Evolutionary conservation across 2,113 vertebrate genomes (phyloP).

Genomic region (Hirundichthys speculiger): DNA sequence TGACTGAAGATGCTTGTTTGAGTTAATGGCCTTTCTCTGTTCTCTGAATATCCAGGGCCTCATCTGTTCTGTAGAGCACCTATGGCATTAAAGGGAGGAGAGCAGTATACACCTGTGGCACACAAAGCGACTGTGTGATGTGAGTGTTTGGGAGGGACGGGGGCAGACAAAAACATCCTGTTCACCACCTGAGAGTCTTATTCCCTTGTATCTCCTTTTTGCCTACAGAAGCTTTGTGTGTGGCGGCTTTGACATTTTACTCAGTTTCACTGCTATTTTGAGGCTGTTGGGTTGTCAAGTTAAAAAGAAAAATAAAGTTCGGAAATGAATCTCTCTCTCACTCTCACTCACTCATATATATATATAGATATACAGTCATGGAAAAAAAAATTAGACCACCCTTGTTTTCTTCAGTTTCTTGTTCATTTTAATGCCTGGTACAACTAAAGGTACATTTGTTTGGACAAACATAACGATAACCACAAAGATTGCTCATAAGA

Average conservation of each 20-base stretch:
- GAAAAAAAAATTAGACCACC: too few relatives aligned
- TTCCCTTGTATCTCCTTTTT: constrained; percentile 33
- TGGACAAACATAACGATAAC: too few relatives aligned
- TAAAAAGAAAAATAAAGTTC: constrained; percentile 40
- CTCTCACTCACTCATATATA: too few relatives aligned
- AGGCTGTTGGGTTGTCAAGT: too few relatives aligned
- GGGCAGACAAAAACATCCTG: constrained; percentile 33
- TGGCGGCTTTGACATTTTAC: constrained; percentile 26
- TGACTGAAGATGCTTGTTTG: constrained; percentile 71
- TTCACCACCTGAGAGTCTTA: constrained; percentile 53
- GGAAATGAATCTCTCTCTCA: constrained; percentile 48
- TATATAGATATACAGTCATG: too few relatives aligned
- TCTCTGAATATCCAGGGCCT: constrained; percentile 69
- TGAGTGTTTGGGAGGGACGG: constrained; percentile 9
- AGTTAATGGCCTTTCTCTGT: constrained; percentile 80
- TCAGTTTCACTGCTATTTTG: constrained; percentile 41
- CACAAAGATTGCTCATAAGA: too few relatives aligned
- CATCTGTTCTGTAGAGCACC: constrained; percentile 59
- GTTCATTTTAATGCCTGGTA: too few relatives aligned
- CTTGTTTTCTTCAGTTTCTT: too few relatives aligned
- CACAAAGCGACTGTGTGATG: constrained; percentile 9
- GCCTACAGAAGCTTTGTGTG: constrained; percentile 41
- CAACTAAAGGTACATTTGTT: too few relatives aligned
- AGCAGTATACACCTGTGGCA: constrained; percentile 3
- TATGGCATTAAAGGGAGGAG: constrained; percentile 23